These are phyloP conservation scores for Cryptocephalus moraei DNA, from an alignment of 2,888 invertebrate genomes.

Conservation along the genomic window DNA sequence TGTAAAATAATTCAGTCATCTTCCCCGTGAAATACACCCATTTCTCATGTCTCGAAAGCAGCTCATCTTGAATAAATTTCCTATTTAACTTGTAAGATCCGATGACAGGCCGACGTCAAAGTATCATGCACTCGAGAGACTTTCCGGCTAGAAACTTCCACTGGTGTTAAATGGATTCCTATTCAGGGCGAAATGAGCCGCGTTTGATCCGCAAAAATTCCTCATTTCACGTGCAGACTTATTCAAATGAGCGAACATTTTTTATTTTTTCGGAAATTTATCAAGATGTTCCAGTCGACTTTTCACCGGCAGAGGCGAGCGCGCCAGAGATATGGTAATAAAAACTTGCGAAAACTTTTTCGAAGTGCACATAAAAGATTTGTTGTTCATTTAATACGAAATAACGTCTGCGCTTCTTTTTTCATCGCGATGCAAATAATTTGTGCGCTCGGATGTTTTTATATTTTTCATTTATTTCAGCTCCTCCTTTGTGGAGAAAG, in stretches of 20 bases:
- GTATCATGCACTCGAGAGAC: constrained; percentile 9
- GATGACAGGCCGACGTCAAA: constrained; percentile 14
- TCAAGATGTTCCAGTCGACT: neutral
- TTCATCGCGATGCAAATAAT: too few relatives aligned
- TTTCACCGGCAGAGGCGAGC: neutral
- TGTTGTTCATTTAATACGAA: too few relatives aligned
- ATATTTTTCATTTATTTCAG: too few relatives aligned
- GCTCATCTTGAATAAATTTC: constrained; percentile 14
- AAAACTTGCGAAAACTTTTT: too few relatives aligned
- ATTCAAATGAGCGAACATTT: constrained; percentile 4
- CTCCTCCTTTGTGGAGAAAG: too few relatives aligned
- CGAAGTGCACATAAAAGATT: too few relatives aligned
- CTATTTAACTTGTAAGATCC: constrained; percentile 15
- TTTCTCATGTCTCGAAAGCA: neutral
- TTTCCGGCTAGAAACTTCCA: constrained; percentile 3
- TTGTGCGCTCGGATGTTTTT: too few relatives aligned
- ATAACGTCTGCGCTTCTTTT: too few relatives aligned
- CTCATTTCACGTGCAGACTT: constrained; percentile 3
- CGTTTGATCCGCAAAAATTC: neutral
- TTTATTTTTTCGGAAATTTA: constrained; percentile 1
- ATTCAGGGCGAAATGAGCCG: neutral
- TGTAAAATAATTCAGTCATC: constrained; percentile 15
- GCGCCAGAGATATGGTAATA: too few relatives aligned
- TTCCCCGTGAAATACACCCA: neutral
- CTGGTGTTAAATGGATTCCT: constrained; percentile 3